Evolutionary conservation across 1,140 invertebrate genomes (phyloP), one percentile per base, ranked within the genome.

Genomic region (Aethina tumida): DNA sequence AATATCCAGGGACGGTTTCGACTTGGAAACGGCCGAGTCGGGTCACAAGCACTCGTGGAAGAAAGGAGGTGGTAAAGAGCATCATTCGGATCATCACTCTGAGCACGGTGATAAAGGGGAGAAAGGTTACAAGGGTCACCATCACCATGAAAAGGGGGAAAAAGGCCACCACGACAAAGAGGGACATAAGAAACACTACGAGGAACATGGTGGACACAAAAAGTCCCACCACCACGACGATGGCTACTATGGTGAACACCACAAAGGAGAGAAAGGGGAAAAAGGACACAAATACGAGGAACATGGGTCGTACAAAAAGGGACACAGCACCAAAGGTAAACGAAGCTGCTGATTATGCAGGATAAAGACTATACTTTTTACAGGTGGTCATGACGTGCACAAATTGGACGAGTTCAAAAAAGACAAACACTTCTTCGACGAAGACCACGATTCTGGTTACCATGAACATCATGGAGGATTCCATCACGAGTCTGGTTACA

Each of bases 401-500:
- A 79, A 81, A 47, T 56, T 77, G 36, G 78, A 82, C 58, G 77
- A 81, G 51, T 80, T 67, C 57, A 78, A 79, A 50, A 82, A 81
- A 50, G 71, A 79, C 37, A 78, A 79, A 39, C 72, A 80, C 52
- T 77, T 75, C 65, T 75, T 72, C 60, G 73, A 75, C 47, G 74
- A 76, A 55, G 69, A 75, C 50, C 73, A 76, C 53, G 71, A 75
- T 44, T 67, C 63, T 40, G 74, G 73, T 24, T 71, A 72, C 41
- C 73, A 77, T 45, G 66, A 73, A 45, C 77, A 79, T 46, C 67
- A 72, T 33, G 73, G 73, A 20, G 64, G 65, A 1, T 64, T 71
- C 51, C 71, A 78, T 43, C 66, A 77, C 35, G 67, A 67, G 39
- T 64, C 73, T 35, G 74, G 75, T 46, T 67, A 70, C 33, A 63